These are phyloP conservation scores for Echinometra lucunter DNA, from an alignment of 53 echinoderm and acorn worm genomes.

Conservation along the genomic window DNA sequence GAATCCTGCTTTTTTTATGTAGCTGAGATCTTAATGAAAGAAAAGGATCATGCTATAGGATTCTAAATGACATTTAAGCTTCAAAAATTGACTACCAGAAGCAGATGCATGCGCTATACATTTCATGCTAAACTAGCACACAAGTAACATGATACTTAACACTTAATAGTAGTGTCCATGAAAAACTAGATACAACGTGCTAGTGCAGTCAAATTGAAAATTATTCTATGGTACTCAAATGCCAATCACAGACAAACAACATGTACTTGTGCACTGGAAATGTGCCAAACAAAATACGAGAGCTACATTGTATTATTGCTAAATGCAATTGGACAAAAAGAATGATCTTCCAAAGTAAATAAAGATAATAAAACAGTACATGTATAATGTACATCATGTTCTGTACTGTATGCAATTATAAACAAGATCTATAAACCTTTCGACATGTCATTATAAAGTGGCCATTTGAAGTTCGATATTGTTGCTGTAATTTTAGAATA, in stretches of 20 bases:
- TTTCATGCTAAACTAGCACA: constrained; percentile 11
- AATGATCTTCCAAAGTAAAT: neutral
- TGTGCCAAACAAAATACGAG: neutral
- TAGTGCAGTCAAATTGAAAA: neutral
- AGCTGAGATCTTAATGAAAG: neutral
- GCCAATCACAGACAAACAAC: neutral
- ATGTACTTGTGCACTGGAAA: neutral
- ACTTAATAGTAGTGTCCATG: neutral
- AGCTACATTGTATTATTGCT: neutral
- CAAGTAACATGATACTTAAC: neutral
- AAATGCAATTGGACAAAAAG: neutral
- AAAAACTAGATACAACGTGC: neutral
- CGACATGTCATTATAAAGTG: neutral
- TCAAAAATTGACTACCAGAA: neutral
- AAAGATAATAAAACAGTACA: neutral
- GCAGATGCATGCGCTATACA: neutral
- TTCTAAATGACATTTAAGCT: neutral
- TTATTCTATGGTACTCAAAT: neutral
- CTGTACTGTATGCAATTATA: neutral
- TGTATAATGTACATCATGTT: too few relatives aligned
- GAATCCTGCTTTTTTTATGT: neutral
- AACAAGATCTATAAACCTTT: neutral
- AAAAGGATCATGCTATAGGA: neutral
- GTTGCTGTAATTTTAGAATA: neutral
- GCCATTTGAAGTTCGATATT: neutral